Base-by-base conservation (phyloP, 2,113 vertebrate genomes). In the Typhlomys cinereus region DNA sequence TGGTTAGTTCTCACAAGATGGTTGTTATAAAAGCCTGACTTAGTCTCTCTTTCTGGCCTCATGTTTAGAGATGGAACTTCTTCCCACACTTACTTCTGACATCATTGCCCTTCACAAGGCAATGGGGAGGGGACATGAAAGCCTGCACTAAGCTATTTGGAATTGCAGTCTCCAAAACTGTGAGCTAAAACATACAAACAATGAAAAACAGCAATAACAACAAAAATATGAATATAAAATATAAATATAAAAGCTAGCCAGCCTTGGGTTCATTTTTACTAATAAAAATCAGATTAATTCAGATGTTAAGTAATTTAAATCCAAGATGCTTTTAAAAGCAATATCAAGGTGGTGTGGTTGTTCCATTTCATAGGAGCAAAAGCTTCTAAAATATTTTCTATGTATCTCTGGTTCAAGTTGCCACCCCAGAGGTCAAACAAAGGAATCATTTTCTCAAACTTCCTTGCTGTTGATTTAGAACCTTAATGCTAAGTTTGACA, bases 401-500 rank as follows among this genome's bases (percentile, higher is more conserved):
- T 36, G 46, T 71, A 46, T 76, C 81, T 54, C 25, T 69, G 34
- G 50, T 92, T 79, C 61, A 34, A 66, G 34, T 79, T 83, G 29
- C 62, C 41, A 59, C 70, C 79, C 29, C 61, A 82, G 52, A 85
- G 64, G 39, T 41, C 86, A 83, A 85, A 94, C n/a, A 87, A 86
- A 84, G 50, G 89, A 89, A 41, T 59, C 29, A 74, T 59, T 71
- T 57, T 89, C 46, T 31, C 80, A 83, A 84, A 41, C 54, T 70
- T 80, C 46, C 15, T 85, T 89, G 48, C n/a, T 36, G 31, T 14
- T 85, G 31, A 88, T 90, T 86, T 87, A 61, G 44, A 89, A 57
- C 50, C 48, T 39, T 36, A 54, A 67, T 64, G 48, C 61, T 80
- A 71, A 90, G 92, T 79, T 94, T 85, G 64, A 91, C 84, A 62